Evolutionary conservation across 2,888 invertebrate genomes (phyloP).

Genomic region (Orthosia gothica): DNA sequence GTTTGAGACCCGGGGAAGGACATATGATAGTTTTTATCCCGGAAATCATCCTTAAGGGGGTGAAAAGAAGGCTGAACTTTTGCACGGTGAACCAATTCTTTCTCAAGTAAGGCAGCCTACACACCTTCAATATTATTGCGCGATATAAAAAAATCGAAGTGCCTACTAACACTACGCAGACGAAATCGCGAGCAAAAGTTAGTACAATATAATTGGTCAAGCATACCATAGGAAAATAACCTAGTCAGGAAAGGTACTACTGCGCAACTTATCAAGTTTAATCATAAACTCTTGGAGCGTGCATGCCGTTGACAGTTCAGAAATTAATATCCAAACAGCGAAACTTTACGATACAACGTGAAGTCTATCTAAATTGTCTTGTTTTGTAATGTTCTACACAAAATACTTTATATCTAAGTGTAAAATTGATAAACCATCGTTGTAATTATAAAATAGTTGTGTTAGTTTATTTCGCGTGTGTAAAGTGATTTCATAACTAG

Average conservation of each 20-base stretch:
- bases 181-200: too few species aligned
- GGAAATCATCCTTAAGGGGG: too few species aligned
- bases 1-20: too few species aligned
- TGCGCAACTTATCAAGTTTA: conserved; percentile 4
- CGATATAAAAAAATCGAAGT: too few species aligned
- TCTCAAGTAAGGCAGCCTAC: too few species aligned
- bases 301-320: conserved; percentile 17
- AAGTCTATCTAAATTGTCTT: conserved; percentile 16
- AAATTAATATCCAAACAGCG: conserved; percentile 44
- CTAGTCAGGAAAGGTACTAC: conserved; percentile 8
- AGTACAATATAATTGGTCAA: not conserved
- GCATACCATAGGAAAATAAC: not conserved
- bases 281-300: conserved; percentile 29
- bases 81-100: too few species aligned
- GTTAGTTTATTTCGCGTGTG: conserved; percentile 47
- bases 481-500: conserved; percentile 43
- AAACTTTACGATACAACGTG: conserved; percentile 21
- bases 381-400: conserved; percentile 20
- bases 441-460: conserved; percentile 26
- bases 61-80: too few species aligned
- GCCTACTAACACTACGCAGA: too few species aligned
- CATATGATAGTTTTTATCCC: too few species aligned
- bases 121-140: too few species aligned
- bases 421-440: conserved; percentile 45
- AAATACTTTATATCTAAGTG: conserved; percentile 18